A percentile compares a stretch with the other conserved stretches of the same genome.
Evolutionary conservation across 64 coral and sea anemone species (phyloP).

Genomic region (Orbicella faveolata): DNA sequence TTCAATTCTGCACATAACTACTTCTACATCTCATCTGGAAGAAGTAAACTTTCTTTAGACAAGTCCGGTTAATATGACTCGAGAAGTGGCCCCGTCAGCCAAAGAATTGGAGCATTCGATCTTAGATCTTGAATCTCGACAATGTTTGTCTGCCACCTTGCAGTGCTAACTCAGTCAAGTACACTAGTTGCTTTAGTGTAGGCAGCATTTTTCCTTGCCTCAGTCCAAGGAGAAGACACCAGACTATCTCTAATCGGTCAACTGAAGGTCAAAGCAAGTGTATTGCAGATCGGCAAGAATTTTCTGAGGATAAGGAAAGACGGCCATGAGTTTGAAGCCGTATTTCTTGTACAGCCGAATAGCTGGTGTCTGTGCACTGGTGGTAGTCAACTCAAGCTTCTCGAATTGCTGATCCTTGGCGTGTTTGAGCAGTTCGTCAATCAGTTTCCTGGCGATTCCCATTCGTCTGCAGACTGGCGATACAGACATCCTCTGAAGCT

Average conservation of each 20-base stretch:
- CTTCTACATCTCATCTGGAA: no score
- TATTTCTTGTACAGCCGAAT: constrained; percentile 57
- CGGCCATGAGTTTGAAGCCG: constrained; percentile 29
- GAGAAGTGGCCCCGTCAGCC: no score
- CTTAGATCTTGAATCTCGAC: no score
- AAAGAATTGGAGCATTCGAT: no score
- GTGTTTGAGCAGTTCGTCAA: constrained; percentile 40
- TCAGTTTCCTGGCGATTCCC: constrained; percentile 66
- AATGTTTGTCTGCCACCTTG: background rate
- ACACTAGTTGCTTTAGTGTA: background rate
- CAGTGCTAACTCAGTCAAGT: background rate
- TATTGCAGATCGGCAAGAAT: constrained; percentile 56
- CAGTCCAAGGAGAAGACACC: background rate
- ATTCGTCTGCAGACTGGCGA: constrained; percentile 38
- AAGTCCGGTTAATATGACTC: background rate
- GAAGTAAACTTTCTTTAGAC: background rate
- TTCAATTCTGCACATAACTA: no score
- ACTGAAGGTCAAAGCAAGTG: constrained; percentile 36
- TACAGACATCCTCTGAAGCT: constrained; percentile 84
- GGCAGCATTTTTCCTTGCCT: background rate
- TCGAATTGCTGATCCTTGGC: constrained; percentile 52
- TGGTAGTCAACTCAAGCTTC: constrained; percentile 68
- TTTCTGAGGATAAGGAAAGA: constrained; percentile 64
- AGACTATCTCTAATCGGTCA: background rate
- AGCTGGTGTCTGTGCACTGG: constrained; percentile 62